Base-by-base conservation (phyloP, 2,888 invertebrate species). In the Tetragonisca angustula region DNA sequence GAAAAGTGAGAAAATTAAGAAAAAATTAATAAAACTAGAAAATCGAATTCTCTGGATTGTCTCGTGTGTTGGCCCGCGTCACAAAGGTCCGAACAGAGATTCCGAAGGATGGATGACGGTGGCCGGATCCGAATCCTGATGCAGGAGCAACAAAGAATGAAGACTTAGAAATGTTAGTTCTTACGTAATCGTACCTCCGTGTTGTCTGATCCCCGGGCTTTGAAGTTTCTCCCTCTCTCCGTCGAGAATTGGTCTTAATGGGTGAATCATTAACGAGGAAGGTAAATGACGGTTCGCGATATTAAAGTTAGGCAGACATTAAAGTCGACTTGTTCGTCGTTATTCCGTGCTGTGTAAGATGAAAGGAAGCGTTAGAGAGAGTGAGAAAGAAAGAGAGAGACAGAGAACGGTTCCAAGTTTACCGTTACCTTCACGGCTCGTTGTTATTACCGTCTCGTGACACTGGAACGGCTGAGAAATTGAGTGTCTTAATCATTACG, bases 241-340 rank as follows among this genome's bases (percentile, higher is more conserved):
- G 79, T 80, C 76, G 76, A 36, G 83, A 83, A 87, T 88, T 76
- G 77, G 59, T 77, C 77, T 78, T 86, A 88, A 88, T 82, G 76
- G 81, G 43, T 59, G 86, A 83, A 84, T 82, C 76, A 81, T 86
- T 85, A 83, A 79, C 75, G 77, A 68, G 67, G 71, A 76, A 72
- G 70, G 77, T 80, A 74, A 80, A 76, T 84, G 82, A 77, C 67
- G 86, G 80, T 61, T 64, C 74, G 76, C 59, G 80, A 76, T 83
- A 81, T 82, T 86, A 83, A 88, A 83, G 83, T 78, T 84, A 81
- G 82, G 69, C 77, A 76, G 80, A 83, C 82, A 83, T 90, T 85
- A 83, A 87, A 83, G 84, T 71, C 86, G 81, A 78, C 85, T 84
- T 65, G 84, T 84, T 81, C 80, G 56, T 81, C 81, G 85, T 84